Evolutionary conservation across 2,888 invertebrate genomes (phyloP), one percentile per base, ranked within the genome.

Genomic region (Chirona hameri): DNA sequence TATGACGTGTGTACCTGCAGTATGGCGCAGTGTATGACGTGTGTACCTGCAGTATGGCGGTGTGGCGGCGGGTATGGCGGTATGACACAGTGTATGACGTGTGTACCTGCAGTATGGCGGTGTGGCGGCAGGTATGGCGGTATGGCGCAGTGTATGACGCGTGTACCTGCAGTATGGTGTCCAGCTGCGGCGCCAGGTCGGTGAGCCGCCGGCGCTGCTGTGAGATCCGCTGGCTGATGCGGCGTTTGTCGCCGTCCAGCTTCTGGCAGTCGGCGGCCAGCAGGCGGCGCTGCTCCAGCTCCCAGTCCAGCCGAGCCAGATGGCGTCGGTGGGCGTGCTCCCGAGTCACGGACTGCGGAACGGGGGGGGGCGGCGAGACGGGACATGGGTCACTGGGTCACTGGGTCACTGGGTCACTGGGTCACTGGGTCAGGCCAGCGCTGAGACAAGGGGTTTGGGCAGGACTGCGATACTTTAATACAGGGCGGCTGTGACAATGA

Each of bases 231-330:
- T 72, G 24, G 18, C 24, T 31, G 29, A 72, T 72, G 72, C 14
- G 29, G 1, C 31, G 29, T 27, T 72, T 72, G 31, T 72, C 72
- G 31, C 4, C 3, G 72, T 72, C 72, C 72, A 72, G 72, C 72
- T 31, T 29, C 4, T 18, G 18, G 18, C 72, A 72, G 31, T 18
- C 10, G 15, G 18, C 29, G 72, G 72, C 72, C 31, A 72, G 72
- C 18, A 3, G 72, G 12, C 72, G 72, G 12, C 72, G 72, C 31
- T 72, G 72, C 31, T 72, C 72, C 72, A 72, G 72, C 72, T 72
- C 72, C 72, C 72, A 72, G 72, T 72, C 31, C 31, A 72, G 72
- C 31, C 72, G 72, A 29, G 72, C 72, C 29, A 72, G 72, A 14
- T 72, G 72, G 3, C 72, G 72, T 5, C 72, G 72, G 72, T 72